Conservation (phyloP, 2,113 vertebrate genomes). For the Himantopus leucocephalus region DNA sequence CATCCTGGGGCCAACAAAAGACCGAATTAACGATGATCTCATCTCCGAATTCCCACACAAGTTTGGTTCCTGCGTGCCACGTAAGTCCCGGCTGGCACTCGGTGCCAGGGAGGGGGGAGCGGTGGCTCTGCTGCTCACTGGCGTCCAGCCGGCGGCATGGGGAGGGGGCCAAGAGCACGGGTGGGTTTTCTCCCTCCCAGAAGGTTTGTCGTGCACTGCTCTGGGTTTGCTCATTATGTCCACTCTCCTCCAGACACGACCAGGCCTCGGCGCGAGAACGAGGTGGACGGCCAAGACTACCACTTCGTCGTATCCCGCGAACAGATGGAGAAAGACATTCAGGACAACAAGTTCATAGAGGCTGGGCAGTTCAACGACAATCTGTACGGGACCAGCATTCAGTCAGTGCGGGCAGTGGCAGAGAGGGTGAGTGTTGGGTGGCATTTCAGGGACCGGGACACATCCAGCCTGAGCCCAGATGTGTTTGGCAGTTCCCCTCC, state of each 20-base stretch:
- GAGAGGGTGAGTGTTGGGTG: slow-evolving; percentile 83
- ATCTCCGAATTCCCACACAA: slow-evolving; percentile 99
- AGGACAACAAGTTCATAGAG: slow-evolving; percentile 99
- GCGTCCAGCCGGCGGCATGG: fast-evolving
- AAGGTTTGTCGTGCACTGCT: fast-evolving
- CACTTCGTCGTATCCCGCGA: slow-evolving; percentile 94
- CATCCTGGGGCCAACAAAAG: slow-evolving; percentile 96
- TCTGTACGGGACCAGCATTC: slow-evolving; percentile 95
- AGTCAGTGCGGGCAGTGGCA: slow-evolving; percentile 95
- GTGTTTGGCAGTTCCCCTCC: fast-evolving
- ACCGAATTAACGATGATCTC: slow-evolving; percentile 96
- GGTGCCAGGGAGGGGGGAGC: not conserved
- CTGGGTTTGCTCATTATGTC: fast-evolving
- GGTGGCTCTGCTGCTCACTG: not conserved
- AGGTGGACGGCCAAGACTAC: slow-evolving; percentile 97
- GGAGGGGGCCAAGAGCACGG: fast-evolving
- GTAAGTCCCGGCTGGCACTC: slow-evolving; percentile 73
- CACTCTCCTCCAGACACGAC: slow-evolving; percentile 84
- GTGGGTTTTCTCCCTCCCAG: not conserved
- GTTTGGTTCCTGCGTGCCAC: slow-evolving; percentile 98
- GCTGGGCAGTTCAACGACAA: slow-evolving; percentile 98
- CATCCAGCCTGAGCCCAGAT: fast-evolving
- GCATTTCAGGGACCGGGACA: fast-evolving
- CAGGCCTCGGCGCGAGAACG: slow-evolving; percentile 89
- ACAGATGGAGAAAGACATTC: slow-evolving; percentile 99